A percentile compares a stretch with the other conserved stretches of the same genome.
phyloP scores from a whole-genome alignment of 2,113 vertebrate species.

The Crocuta crocuta region DNA sequence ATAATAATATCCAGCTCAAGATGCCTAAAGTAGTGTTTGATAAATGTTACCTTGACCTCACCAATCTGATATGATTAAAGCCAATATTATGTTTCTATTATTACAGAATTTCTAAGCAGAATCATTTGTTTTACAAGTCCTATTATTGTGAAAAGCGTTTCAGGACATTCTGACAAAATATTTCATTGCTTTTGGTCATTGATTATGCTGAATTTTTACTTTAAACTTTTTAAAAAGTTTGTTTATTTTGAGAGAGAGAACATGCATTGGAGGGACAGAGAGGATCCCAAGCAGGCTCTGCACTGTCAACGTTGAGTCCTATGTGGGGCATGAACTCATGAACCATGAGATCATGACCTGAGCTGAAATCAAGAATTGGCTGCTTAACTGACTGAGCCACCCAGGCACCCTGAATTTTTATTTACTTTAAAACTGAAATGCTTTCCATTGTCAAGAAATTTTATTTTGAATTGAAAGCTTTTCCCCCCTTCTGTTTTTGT shows the following conservation, averaged over 20 bases:
- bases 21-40: neutral
- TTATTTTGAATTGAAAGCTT: neutral
- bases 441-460: neutral
- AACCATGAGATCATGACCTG: no score
- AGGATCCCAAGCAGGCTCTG: no score
- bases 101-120: neutral
- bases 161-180: constrained; percentile 10
- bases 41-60: neutral
- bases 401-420: neutral
- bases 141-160: neutral
- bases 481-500: neutral
- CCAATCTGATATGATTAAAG: neutral
- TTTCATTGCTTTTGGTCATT: constrained; percentile 9
- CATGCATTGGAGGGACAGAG: no score
- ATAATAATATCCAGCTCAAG: fast-evolving
- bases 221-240: neutral
- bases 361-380: no score
- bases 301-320: no score
- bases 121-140: neutral
- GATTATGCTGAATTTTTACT: constrained; percentile 17
- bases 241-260: no score
- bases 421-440: constrained; percentile 37
- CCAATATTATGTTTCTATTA: neutral
- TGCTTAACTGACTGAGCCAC: no score
- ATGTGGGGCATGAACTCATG: no score